A percentile compares a stretch with the other conserved stretches of the same genome.
Evolutionary conservation across 2,797 vertebrate genomes (phyloP).

Genomic region (Nannoperca australis): DNA sequence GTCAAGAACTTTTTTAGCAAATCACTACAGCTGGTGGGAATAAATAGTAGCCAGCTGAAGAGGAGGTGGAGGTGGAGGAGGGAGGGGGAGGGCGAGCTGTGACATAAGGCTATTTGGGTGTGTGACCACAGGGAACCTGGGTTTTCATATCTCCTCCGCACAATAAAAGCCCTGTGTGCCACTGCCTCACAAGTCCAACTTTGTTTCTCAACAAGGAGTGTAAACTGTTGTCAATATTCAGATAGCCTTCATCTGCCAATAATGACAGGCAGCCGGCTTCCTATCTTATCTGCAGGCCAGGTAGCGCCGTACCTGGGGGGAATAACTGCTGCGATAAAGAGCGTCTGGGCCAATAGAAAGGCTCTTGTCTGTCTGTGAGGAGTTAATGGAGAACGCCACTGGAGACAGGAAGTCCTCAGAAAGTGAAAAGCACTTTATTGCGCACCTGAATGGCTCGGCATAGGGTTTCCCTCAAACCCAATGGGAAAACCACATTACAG

Average conservation of each 20-base stretch:
- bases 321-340: slow-evolving; percentile 78
- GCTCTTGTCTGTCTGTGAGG: slow-evolving; percentile 75
- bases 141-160: slow-evolving; percentile 85
- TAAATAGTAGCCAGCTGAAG: slow-evolving; percentile 90
- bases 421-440: slow-evolving; percentile 84
- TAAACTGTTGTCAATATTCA: slow-evolving; percentile 77
- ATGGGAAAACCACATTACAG: slow-evolving; percentile 81
- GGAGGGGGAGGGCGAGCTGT: slow-evolving; percentile 80
- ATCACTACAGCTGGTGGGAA: slow-evolving; percentile 93
- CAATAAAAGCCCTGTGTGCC: slow-evolving; percentile 74
- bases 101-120: slow-evolving; percentile 88
- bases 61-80: slow-evolving; percentile 54
- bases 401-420: slow-evolving; percentile 86
- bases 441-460: slow-evolving; percentile 80
- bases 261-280: slow-evolving; percentile 71
- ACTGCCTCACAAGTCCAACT: slow-evolving; percentile 78
- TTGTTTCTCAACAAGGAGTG: slow-evolving; percentile 80
- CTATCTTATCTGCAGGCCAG: slow-evolving; percentile 83
- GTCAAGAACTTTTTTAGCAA: slow-evolving; percentile 93
- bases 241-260: slow-evolving; percentile 80
- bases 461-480: slow-evolving; percentile 79
- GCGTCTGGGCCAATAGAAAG: slow-evolving; percentile 77
- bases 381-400: slow-evolving; percentile 84
- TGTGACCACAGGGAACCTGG: slow-evolving; percentile 82
- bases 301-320: slow-evolving; percentile 77